Conservation (phyloP, 2,113 vertebrate species). For the Gambusia affinis region DNA sequence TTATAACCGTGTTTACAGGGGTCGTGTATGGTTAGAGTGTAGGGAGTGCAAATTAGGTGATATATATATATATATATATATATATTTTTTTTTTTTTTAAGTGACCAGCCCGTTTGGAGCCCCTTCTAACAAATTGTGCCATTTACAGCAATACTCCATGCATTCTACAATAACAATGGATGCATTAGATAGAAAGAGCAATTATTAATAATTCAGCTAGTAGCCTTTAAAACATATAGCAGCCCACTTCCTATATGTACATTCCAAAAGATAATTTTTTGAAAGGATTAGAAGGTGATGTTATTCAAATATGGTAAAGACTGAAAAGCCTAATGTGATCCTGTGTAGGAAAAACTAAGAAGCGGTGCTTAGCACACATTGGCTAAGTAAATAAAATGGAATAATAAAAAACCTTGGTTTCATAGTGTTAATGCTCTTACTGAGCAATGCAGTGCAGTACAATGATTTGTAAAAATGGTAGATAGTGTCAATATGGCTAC, state of each 20-base stretch:
- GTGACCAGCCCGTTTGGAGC: constrained; percentile 28
- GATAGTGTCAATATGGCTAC: too few species aligned
- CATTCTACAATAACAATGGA: constrained; percentile 39
- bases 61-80: neutral
- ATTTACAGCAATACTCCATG: constrained; percentile 26
- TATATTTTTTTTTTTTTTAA: constrained; percentile 38
- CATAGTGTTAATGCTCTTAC: too few species aligned
- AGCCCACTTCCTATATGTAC: constrained; percentile 37
- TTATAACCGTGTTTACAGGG: constrained; percentile 32
- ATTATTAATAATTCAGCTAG: constrained; percentile 54
- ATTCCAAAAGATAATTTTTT: constrained; percentile 22
- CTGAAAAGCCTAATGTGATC: too few species aligned
- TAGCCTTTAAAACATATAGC: constrained; percentile 32
- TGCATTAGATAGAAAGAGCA: constrained; percentile 15
- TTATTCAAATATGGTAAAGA: too few species aligned
- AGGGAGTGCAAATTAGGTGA: neutral
- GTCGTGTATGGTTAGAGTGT: constrained; percentile 1
- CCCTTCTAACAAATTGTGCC: constrained; percentile 28
- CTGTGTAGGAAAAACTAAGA: too few species aligned
- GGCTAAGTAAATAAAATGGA: too few species aligned
- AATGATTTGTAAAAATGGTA: too few species aligned
- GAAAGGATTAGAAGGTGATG: neutral
- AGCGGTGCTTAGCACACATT: too few species aligned
- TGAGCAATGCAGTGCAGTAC: too few species aligned
- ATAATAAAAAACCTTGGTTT: too few species aligned